Evolutionary conservation across 2,888 invertebrate genomes (phyloP), one percentile per base, ranked within the genome.

Genomic region (Proisotoma minuta): DNA sequence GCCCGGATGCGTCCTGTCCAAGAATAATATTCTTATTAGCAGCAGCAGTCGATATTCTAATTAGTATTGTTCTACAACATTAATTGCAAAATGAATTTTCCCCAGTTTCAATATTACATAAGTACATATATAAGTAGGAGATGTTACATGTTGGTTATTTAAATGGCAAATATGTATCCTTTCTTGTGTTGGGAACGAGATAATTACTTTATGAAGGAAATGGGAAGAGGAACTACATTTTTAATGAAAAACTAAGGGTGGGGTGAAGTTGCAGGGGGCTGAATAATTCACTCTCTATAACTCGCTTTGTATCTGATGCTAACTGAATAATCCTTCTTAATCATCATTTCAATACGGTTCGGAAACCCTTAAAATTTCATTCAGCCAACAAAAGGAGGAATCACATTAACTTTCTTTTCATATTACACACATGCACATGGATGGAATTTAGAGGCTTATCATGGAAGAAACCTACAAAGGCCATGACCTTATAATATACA

Each of bases 11-110:
- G 15, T 34, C 34, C 34, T 34, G 15, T 34, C 34, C 34, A 34
- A 34, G 34, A 34, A 8, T 10, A 15, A 34, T 10, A 34, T 10
- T 15, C 34, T 34, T 34, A 34, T 34, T 10, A 34, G 15, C 15
- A 15, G 5, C 18, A 18, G 4, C 43, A 43, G 10, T n/a, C n/a
- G n/a, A n/a, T n/a, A n/a, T 4, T 43, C 20, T n/a, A 20, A 43
- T 43, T 20, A 43, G 43, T 43, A 5, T 43, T n/a, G 10, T n/a
- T 43, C 43, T 43, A 5, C 43, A 43, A 43, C 43, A 43, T 43
- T 43, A 43, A 43, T 43, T 43, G 43, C 43, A 43, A 43, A 43
- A 43, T 43, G 43, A 43, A 43, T 43, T 43, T 43, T 43, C 18
- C n/a, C n/a, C 20, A 43, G 43, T n/a, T 12, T 15, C 43, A n/a